Base-by-base conservation (phyloP, 2,113 vertebrate genomes). In the Origma solitaria region DNA sequence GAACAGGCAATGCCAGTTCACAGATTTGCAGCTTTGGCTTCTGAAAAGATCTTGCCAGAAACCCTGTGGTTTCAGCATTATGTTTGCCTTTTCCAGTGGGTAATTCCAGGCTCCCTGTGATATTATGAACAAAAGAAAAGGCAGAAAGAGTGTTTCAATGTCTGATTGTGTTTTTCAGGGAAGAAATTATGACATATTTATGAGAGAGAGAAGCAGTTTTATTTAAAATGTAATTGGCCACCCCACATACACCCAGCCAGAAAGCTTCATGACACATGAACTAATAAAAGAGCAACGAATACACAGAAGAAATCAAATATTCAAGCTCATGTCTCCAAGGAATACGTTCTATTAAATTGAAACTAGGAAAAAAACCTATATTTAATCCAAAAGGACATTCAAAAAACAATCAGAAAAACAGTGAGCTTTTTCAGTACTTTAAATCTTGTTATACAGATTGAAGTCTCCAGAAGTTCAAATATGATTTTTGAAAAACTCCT, bases 401-500 rank as follows among this genome's bases (percentile, higher is more conserved):
- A 78, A 73, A 80, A 72, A 71, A 18, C 8, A 66, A 61, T 47
- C 66, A 85, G 44, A 82, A 71, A 73, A 90, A 71, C 7, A 61
- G 44, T 7, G 24, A 71, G 50, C 35, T 80, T 72, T 68, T 56
- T 42, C 16, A 91, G 28, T 40, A 73, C 62, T 96, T 94, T 82
- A 95, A 94, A 97, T 94, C 51, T 94, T 86, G 15, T 96, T 95
- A 95, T 19, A 87, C 42, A 91, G 57, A 95, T 30, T 80, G 51
- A 97, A 93, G 75, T 44, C 45, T 86, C 62, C 51, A 64, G 71
- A 92, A 85, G 57, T 94, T 94, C 65, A 82, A 85, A 96, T 90
- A 82, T 24, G 16, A 86, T 95, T 90, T 47, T 80, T 2, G 71
- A 92, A 85, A 90, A 95, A 37, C 51, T 83, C 79, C 37, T 37